Conservation (phyloP, 2,888 invertebrate species). For the Leucoma salicis region DNA sequence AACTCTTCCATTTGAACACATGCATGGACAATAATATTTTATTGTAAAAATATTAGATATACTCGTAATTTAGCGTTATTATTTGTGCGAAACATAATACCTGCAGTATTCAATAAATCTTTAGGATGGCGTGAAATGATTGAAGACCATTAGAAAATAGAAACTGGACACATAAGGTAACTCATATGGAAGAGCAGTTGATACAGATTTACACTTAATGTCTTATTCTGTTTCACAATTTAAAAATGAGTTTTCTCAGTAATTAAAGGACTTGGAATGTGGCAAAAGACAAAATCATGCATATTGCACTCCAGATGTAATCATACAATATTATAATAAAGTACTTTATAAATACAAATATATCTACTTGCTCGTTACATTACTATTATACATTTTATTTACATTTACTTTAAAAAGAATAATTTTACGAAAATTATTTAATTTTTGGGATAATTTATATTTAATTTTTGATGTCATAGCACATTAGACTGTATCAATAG, state of each 20-base stretch:
- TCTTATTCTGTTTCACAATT: too few species aligned
- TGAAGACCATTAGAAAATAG: too few species aligned
- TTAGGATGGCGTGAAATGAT: too few species aligned
- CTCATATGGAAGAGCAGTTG: too few species aligned
- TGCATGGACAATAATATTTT: too few species aligned
- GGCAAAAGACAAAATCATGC: slow-evolving; percentile 74
- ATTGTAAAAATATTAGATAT: too few species aligned
- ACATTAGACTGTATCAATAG: slow-evolving; percentile 61
- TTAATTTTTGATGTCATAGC: slow-evolving; percentile 77
- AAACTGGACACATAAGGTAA: too few species aligned
- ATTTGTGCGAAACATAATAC: too few species aligned
- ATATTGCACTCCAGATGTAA: slow-evolving; percentile 71
- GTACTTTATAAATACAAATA: slow-evolving; percentile 56
- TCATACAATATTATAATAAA: slow-evolving; percentile 44
- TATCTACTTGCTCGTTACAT: slow-evolving; percentile 57
- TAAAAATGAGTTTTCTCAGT: slow-evolving; percentile 25
- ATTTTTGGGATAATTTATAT: slow-evolving; percentile 81
- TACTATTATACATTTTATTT: slow-evolving; percentile 77
- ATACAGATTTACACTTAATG: too few species aligned
- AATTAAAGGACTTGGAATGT: slow-evolving; percentile 71
- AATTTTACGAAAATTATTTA: slow-evolving; percentile 76
- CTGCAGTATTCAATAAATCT: too few species aligned
- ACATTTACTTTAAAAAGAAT: slow-evolving; percentile 66
- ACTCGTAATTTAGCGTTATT: too few species aligned
- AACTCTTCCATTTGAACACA: too few species aligned